Conservation (phyloP, 2,113 vertebrate genomes). For the Nyctibius bracteatus region DNA sequence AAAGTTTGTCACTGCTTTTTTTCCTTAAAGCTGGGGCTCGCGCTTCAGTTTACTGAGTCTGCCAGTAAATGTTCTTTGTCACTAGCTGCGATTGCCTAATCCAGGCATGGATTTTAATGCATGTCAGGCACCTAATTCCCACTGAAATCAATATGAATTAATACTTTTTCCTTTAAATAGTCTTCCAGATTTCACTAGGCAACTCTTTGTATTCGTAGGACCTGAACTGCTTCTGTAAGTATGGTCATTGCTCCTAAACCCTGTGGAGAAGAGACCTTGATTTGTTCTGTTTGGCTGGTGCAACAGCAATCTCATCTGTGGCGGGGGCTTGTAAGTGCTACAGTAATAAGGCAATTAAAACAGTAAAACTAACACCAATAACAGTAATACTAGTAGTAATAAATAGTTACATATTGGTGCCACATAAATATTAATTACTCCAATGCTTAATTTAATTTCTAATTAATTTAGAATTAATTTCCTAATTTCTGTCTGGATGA, state of each 20-base stretch:
- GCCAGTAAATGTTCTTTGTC: neutral
- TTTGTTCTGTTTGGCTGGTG: neutral
- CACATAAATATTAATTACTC: slow-evolving; percentile 39
- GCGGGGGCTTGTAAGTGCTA: neutral
- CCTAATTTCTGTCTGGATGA: slow-evolving; percentile 4
- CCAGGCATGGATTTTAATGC: neutral
- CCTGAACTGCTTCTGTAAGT: neutral
- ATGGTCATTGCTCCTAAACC: neutral
- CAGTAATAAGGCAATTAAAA: neutral
- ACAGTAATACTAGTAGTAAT: neutral
- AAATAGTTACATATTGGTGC: slow-evolving; percentile 7
- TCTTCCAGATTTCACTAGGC: neutral
- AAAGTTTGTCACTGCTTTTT: neutral
- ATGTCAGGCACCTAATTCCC: neutral
- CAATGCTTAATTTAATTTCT: slow-evolving; percentile 40
- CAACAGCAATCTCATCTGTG: neutral
- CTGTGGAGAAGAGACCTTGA: neutral
- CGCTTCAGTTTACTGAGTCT: neutral
- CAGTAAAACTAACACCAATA: neutral
- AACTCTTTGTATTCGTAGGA: neutral
- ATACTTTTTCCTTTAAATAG: neutral
- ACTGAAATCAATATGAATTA: neutral
- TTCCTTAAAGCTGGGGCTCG: neutral
- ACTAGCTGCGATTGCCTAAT: neutral
- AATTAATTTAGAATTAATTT: slow-evolving; percentile 56